phyloP scores from a whole-genome alignment of 2,113 vertebrate genomes.

The Corynorhinus townsendii region DNA sequence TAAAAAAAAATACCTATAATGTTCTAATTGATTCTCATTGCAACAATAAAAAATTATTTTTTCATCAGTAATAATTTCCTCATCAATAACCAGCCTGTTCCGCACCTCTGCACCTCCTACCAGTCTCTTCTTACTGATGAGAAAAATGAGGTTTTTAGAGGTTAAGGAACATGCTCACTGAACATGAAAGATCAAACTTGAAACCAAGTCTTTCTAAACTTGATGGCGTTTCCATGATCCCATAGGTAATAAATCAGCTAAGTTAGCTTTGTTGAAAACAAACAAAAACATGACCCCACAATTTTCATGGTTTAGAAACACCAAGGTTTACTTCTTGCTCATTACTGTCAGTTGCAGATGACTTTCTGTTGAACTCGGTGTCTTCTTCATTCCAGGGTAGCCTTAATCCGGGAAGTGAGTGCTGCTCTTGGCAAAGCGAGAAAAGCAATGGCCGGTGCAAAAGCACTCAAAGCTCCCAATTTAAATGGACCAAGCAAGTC shows the following conservation, averaged over 20 bases:
- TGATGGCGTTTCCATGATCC: background rate
- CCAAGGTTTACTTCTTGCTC: background rate
- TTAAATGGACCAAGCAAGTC: background rate
- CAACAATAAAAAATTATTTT: background rate
- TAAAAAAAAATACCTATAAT: slow-evolving; percentile 24
- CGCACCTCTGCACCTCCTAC: too few species aligned
- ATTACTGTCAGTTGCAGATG: background rate
- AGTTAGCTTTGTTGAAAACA: background rate
- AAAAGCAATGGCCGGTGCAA: background rate
- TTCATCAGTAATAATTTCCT: too few species aligned
- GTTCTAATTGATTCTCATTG: background rate
- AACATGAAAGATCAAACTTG: background rate
- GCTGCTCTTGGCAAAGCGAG: background rate
- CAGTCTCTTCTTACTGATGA: background rate
- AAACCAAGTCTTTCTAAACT: background rate
- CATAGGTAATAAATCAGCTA: background rate
- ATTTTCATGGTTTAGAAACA: background rate
- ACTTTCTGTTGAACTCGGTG: background rate
- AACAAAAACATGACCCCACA: background rate
- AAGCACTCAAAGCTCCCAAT: background rate
- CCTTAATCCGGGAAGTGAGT: background rate
- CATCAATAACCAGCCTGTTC: too few species aligned
- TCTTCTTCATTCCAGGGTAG: background rate
- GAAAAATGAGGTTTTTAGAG: background rate
- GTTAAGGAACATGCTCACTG: background rate